A percentile compares a stretch with the other conserved stretches of the same genome.
Conservation (phyloP, 1,140 invertebrate species). For the Temnothorax curvispinosus region DNA sequence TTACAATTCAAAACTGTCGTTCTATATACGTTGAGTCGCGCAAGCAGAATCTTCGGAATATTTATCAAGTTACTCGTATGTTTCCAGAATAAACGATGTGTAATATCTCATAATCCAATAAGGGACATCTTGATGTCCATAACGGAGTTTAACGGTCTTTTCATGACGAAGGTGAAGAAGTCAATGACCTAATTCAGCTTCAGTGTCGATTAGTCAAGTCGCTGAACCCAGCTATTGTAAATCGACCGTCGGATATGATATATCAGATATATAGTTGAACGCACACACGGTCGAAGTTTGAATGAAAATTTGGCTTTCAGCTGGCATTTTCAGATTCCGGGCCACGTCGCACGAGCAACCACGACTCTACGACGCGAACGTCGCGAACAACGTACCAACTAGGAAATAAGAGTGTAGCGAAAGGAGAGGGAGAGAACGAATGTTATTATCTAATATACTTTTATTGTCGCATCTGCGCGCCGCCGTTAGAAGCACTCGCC, state of each 20-base stretch:
- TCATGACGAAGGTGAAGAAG: not conserved
- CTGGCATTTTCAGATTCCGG: no score
- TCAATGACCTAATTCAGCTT: not conserved
- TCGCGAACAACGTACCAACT: not conserved
- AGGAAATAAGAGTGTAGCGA: slow-evolving; percentile 73
- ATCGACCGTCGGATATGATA: not conserved
- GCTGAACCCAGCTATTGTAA: not conserved
- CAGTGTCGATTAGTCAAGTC: not conserved
- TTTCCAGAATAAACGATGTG: not conserved
- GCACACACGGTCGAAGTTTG: no score
- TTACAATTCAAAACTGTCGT: not conserved
- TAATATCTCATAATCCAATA: not conserved
- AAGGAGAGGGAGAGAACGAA: not conserved
- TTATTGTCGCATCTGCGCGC: slow-evolving; percentile 75
- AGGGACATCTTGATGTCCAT: not conserved
- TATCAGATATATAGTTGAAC: not conserved
- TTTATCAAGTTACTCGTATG: not conserved
- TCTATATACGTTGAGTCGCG: not conserved
- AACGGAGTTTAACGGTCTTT: not conserved
- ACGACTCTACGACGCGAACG: not conserved
- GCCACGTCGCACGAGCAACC: no score
- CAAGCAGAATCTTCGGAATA: not conserved
- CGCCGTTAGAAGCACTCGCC: slow-evolving; percentile 72
- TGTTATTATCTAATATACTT: slow-evolving; percentile 80
- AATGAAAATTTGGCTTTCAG: not conserved